Evolutionary conservation across 64 coral and sea anemone species (phyloP).

Genomic region (Stylophora pistillata): DNA sequence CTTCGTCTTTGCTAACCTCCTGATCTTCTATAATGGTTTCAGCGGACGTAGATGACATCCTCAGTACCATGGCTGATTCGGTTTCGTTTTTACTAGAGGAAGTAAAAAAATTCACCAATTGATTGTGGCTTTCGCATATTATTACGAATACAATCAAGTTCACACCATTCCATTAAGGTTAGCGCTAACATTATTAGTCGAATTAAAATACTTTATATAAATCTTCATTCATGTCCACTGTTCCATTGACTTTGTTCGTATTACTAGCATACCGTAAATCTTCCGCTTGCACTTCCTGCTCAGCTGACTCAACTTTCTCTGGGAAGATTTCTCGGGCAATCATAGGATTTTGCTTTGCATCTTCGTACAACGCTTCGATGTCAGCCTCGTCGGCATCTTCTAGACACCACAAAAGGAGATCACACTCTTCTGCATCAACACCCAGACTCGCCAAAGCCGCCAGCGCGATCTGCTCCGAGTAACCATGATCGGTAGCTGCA

Average conservation of each 20-base stretch:
- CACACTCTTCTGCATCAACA: conserved; percentile 25
- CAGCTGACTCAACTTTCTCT: not conserved
- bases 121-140: no score
- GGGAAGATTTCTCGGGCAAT: not conserved
- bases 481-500: conserved; percentile 13
- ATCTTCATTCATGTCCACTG: no score
- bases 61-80: not conserved
- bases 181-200: no score
- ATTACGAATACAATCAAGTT: no score
- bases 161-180: no score
- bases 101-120: not conserved
- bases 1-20: not conserved
- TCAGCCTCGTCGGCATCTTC: conserved; percentile 32
- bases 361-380: conserved; percentile 20
- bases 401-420: conserved; percentile 25
- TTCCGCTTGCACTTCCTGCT: not conserved
- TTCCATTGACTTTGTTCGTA: no score
- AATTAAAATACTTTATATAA: no score
- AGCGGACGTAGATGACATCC: no score
- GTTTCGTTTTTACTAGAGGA: not conserved
- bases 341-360: conserved; percentile 32
- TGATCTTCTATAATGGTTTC: not conserved
- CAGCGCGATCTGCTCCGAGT: conserved; percentile 17
- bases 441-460: conserved; percentile 37
- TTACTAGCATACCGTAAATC: not conserved